phyloP scores from a whole-genome alignment of 2,888 invertebrate genomes.

The Cheiracanthium punctorium region DNA sequence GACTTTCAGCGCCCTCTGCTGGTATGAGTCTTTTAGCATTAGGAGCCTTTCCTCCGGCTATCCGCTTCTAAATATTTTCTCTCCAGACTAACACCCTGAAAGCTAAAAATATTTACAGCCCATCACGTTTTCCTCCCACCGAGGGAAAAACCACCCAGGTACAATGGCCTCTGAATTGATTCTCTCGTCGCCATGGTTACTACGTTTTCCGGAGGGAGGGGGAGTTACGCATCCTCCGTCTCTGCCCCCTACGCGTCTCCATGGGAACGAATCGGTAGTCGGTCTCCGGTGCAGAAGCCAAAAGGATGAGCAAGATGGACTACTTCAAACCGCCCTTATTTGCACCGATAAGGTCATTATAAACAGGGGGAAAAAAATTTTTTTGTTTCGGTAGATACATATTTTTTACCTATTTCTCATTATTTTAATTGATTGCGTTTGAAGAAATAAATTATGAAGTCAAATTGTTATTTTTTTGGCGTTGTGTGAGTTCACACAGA shows the following conservation, averaged over 20 bases:
- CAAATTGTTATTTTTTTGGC: too few species aligned
- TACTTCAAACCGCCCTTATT: constrained; percentile 21
- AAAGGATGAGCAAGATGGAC: constrained; percentile 24
- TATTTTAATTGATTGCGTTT: constrained; percentile 17
- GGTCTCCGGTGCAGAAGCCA: background rate
- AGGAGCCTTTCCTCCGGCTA: too few species aligned
- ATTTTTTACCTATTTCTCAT: constrained; percentile 34
- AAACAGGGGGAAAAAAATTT: constrained; percentile 31
- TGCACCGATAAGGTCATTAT: constrained; percentile 36
- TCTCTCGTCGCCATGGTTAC: constrained; percentile 55
- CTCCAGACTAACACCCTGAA: background rate
- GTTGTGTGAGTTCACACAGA: too few species aligned
- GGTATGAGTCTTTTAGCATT: too few species aligned
- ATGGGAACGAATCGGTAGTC: constrained; percentile 22
- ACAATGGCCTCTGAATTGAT: constrained; percentile 67
- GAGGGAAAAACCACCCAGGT: constrained; percentile 45
- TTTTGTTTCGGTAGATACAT: constrained; percentile 41
- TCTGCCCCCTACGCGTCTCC: constrained; percentile 17
- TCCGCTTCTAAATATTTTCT: background rate
- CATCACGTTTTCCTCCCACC: background rate
- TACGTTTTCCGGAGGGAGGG: constrained; percentile 11
- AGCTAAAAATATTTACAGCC: constrained; percentile 14
- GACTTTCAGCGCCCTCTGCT: too few species aligned
- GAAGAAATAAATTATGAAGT: background rate
- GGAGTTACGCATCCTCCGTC: background rate